A percentile compares a stretch with the other conserved stretches of the same genome.
Conservation (phyloP, 2,113 vertebrate genomes). For the Bufo gargarizans region DNA sequence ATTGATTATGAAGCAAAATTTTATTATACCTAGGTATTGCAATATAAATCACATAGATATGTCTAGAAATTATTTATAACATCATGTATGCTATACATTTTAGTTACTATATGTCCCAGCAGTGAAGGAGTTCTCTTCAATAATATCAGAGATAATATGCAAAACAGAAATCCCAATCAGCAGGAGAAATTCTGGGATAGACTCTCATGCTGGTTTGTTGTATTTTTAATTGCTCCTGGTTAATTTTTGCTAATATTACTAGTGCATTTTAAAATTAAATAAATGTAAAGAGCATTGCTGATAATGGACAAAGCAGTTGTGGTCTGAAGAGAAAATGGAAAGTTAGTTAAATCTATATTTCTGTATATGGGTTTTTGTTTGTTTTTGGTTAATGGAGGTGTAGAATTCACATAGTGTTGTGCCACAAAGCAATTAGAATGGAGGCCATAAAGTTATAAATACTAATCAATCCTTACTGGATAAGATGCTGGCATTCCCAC, state of each 20-base stretch:
- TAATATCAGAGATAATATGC: background rate
- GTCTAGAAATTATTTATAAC: background rate
- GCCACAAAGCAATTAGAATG: too few species aligned
- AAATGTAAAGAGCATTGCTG: background rate
- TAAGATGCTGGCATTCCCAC: too few species aligned
- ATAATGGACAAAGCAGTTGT: background rate
- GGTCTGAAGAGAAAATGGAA: background rate
- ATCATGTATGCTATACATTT: background rate
- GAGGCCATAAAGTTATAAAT: too few species aligned
- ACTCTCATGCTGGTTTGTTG: background rate
- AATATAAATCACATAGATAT: background rate
- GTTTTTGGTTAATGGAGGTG: too few species aligned
- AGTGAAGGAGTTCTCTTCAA: too few species aligned
- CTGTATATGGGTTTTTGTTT: too few species aligned
- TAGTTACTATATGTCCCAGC: background rate
- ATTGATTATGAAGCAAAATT: slow-evolving; percentile 41
- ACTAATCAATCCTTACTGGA: too few species aligned
- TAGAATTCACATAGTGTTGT: too few species aligned
- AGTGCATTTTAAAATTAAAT: background rate
- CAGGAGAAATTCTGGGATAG: background rate
- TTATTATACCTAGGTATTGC: background rate
- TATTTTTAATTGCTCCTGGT: background rate
- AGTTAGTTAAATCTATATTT: background rate
- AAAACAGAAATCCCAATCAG: background rate
- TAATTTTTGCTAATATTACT: background rate